Evolutionary conservation across 2,888 invertebrate genomes (phyloP), one percentile per base, ranked within the genome.

Genomic region (Seira musarum): DNA sequence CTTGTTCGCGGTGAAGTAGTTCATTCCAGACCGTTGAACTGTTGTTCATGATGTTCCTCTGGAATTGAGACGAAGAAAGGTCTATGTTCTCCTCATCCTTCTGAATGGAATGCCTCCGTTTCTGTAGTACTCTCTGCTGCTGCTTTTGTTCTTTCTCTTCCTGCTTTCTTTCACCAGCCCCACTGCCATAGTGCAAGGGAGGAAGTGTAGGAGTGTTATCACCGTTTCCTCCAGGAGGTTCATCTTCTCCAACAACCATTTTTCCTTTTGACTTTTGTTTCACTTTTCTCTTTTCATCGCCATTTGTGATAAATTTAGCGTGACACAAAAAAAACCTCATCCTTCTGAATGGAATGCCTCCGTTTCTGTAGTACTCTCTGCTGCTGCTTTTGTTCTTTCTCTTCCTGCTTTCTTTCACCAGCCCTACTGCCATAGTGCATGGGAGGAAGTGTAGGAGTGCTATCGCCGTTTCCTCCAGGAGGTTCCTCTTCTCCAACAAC

Each of bases 1-100:
- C 17, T 21, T 68, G 40, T 40, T 40, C 40, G 40, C 40, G 40
- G 40, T 40, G 53, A 64, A 53, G 13, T 15, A 76, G 76, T 76
- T 76, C 76, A 76, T 76, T 76, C 76, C 76, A 76, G 69, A 61
- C 69, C 69, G 76, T 68, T 76, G 76, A 76, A 69, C 76, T 69
- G 76, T 76, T 75, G 66, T 66, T 35, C 69, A 76, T 70, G 64
- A 70, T 76, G 69, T 76, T 69, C 6, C 40, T 40, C 35, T 76
- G 76, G 68, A 30, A 68, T 66, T 69, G 76, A 65, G 65, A 65
- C 67, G 75, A 63, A 67, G 75, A 63, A n/a, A 61, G 61, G 67
- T 60, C 21, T 49, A 25, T 74, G 40, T 61, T 21, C 46, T 61
- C 17, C 40, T 40, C 40, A 40, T 40, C 40, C 40, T n/a, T n/a